phyloP scores from a whole-genome alignment of 2,113 vertebrate species.

The Lepus europaeus region DNA sequence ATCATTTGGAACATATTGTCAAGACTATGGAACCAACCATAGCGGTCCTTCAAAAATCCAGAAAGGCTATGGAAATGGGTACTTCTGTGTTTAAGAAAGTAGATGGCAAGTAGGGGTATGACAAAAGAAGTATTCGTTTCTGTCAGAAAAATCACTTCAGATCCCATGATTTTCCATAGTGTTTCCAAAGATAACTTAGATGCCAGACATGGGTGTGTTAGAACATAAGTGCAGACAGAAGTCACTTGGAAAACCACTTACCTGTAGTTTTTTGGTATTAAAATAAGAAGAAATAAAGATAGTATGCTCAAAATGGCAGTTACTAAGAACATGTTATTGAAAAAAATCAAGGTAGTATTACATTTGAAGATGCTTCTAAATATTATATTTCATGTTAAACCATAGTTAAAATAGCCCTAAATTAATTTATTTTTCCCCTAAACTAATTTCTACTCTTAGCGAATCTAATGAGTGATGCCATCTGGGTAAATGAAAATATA shows the following conservation, averaged over 20 bases:
- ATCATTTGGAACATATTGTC: conserved; percentile 75
- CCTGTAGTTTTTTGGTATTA: conserved; percentile 52
- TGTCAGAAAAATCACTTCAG: conserved; percentile 63
- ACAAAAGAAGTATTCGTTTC: conserved; percentile 43
- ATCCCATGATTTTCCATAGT: neutral
- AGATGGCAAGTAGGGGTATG: neutral
- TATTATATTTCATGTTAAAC: conserved; percentile 10
- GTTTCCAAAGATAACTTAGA: neutral
- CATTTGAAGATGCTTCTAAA: conserved; percentile 51
- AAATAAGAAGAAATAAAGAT: conserved; percentile 47
- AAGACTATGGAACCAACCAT: conserved; percentile 67
- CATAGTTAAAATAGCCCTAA: conserved; percentile 15
- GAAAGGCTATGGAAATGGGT: conserved; percentile 65
- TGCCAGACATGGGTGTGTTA: neutral
- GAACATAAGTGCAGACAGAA: neutral
- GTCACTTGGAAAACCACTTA: neutral
- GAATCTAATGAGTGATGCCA: neutral
- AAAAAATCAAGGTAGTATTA: neutral
- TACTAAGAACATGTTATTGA: neutral
- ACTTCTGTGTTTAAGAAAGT: neutral
- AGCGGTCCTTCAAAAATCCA: conserved; percentile 73
- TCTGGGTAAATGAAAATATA: conserved; percentile 4
- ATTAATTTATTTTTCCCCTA: neutral
- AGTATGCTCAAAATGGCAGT: conserved; percentile 12
- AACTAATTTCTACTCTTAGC: neutral